Base-by-base conservation (phyloP, 2,797 vertebrate species). In the Enteromius argenteus region DNA sequence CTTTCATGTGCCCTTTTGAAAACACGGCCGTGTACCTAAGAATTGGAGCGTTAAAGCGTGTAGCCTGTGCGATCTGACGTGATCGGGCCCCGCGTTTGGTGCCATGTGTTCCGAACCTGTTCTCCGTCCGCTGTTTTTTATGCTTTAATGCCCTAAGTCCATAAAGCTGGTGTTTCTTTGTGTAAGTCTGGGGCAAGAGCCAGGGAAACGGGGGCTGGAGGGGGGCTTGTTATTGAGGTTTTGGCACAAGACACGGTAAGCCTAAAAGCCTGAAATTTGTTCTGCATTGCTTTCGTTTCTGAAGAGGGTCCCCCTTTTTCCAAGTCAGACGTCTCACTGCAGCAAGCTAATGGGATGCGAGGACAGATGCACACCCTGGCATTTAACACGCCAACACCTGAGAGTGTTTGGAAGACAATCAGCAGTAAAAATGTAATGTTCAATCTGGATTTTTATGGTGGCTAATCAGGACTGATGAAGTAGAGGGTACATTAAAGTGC, bases 111-210 rank as follows among this genome's bases (percentile, higher is more conserved):
- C 80, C 8, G 64, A 86, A 84, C 66, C 84, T 77, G 84, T 71
- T 62, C 68, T 71, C 23, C 66, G 49, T 83, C 76, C 75, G 39
- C 53, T 53, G 64, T 27, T 83, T 86, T 87, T 81, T 71, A 79
- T 75, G 85, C 69, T 87, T 87, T 88, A 85, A 88, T 87, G 87
- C 83, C 87, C 76, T 79, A 77, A 84, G 85, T 83, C 85, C 49
- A 75, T 85, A 85, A 87, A 81, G 88, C 85, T 77, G 86, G 79
- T 88, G 69, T 86, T 84, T 87, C 87, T 89, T 88, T 90, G 87
- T 90, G 88, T 72, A 83, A 81, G 86, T 88, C 88, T 85, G 86
- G 88, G 87, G 87, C 84, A 83, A 66, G 87, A 89, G 88, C 89
- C 88, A 87, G 86, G 30, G 58, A 73, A 76, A 49, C 60, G 49